Base-by-base conservation (phyloP, 1,140 invertebrate genomes). In the Calliphora vicina region DNA sequence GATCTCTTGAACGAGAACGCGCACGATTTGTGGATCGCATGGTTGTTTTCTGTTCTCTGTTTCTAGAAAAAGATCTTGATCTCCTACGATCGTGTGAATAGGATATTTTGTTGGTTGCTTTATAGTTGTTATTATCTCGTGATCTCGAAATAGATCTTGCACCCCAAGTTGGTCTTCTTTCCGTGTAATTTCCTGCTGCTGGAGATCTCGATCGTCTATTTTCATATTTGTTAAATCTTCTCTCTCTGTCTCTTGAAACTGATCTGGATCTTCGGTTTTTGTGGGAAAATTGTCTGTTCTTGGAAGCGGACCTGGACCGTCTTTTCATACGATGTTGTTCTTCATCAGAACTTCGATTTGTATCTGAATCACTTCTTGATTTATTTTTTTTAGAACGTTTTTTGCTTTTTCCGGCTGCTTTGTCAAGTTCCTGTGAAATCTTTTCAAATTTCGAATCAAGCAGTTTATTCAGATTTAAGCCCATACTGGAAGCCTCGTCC, bases 401-500 rank as follows among this genome's bases (percentile, higher is more conserved):
- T 74, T 42, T 82, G 23, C 8, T 13, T 25, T 82, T 45, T 15
- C 81, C 82, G 1, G 85, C 83, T 1, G 87, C 88, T 84, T 90
- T 88, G 50, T 90, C 88, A 9, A 91, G 81, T 82, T 91, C 88
- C n/a, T 89, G 89, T 6, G 87, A 88, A 67, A 89, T 86, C 0
- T 87, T 88, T 5, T 90, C 86, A 76, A 89, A 89, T 73, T 89
- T 88, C 50, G 85, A 86, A 71, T 86, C 85, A 74, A 90, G 78
- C 20, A 89, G 80, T 61, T 89, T 89, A 45, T 86, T 86, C 25
- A 90, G 45, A 74, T 87, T 87, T 5, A 84, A 57, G 42, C 83
- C 84, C 35, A 43, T 78, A 42, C 42, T 43, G 2, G 67, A 35
- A 13, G 80, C 50, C 10, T 83, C 82, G 17, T 85, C 57, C 27